Evolutionary conservation across 92 coral and sea anemone species (phyloP).

Genomic region (Hydrozoanthus gracilis): DNA sequence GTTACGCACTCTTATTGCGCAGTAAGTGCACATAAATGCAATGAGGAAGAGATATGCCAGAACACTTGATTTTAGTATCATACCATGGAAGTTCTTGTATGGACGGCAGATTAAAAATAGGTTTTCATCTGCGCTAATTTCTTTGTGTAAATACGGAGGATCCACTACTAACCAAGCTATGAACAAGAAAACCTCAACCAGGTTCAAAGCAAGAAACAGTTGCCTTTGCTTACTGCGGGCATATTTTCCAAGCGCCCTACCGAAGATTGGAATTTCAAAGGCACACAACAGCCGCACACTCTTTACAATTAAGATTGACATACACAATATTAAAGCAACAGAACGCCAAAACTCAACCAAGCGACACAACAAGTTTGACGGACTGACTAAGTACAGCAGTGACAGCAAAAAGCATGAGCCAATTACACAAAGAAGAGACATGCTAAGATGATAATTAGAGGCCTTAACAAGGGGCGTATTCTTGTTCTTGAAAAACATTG

Average conservation of each 20-base stretch:
- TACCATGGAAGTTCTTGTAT: no score
- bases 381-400: slow-evolving; percentile 61
- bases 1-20: no score
- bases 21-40: no score
- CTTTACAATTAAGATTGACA: slow-evolving; percentile 71
- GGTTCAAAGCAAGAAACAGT: slow-evolving; percentile 56
- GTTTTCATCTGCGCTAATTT: slow-evolving; percentile 58
- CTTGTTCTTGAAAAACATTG: slow-evolving; percentile 36
- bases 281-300: slow-evolving; percentile 75
- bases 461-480: slow-evolving; percentile 53
- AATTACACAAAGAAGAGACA: slow-evolving; percentile 54
- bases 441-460: slow-evolving; percentile 67
- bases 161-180: slow-evolving; percentile 69
- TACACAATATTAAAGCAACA: slow-evolving; percentile 63
- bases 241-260: slow-evolving; percentile 68
- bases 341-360: slow-evolving; percentile 75
- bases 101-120: not conserved
- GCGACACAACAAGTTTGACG: slow-evolving; percentile 59
- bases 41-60: no score
- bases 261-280: slow-evolving; percentile 67
- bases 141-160: slow-evolving; percentile 58
- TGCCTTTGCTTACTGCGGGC: slow-evolving; percentile 58
- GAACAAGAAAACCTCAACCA: slow-evolving; percentile 56
- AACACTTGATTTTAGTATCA: no score
- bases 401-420: slow-evolving; percentile 62